Evolutionary conservation across 92 coral and sea anemone genomes (phyloP).

Genomic region (Parazoanthus swiftii): DNA sequence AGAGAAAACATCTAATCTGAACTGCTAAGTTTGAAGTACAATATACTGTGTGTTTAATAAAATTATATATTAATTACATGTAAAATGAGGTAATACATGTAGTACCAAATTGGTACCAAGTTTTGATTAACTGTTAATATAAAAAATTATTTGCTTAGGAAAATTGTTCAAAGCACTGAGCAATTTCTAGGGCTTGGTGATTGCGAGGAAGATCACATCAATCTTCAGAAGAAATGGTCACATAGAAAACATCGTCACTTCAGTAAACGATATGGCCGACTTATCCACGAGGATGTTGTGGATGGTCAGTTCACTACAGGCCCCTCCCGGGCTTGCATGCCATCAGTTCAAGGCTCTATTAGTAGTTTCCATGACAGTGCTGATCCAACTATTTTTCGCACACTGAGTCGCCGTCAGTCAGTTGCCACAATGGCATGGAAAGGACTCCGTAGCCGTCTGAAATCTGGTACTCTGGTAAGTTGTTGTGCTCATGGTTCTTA

Average conservation of each 20-base stretch:
- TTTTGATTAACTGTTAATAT: neutral
- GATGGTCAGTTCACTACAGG: conserved; percentile 52
- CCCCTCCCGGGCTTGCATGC: conserved; percentile 8
- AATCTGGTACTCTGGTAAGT: conserved; percentile 60
- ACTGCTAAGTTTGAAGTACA: no score
- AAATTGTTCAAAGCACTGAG: conserved; percentile 90
- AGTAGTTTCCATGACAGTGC: conserved; percentile 36
- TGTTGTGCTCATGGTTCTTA: neutral
- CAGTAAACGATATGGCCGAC: conserved; percentile 84
- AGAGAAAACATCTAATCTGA: no score
- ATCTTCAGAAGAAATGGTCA: conserved; percentile 82
- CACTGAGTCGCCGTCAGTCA: conserved; percentile 87
- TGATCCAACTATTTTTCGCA: conserved; percentile 78
- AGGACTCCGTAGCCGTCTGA: conserved; percentile 58
- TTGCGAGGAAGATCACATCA: conserved; percentile 73
- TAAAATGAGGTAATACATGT: no score
- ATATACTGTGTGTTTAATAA: no score
- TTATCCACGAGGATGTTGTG: conserved; percentile 64
- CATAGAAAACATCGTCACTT: conserved; percentile 83
- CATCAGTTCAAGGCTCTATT: conserved; percentile 27
- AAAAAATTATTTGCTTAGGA: conserved; percentile 55
- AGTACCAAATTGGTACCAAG: neutral
- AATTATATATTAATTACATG: no score
- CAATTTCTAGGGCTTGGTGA: conserved; percentile 94
- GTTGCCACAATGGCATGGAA: conserved; percentile 98